These are phyloP conservation scores for Heterodera carotae DNA, from an alignment of 1,140 invertebrate species.

Conservation along the genomic window DNA sequence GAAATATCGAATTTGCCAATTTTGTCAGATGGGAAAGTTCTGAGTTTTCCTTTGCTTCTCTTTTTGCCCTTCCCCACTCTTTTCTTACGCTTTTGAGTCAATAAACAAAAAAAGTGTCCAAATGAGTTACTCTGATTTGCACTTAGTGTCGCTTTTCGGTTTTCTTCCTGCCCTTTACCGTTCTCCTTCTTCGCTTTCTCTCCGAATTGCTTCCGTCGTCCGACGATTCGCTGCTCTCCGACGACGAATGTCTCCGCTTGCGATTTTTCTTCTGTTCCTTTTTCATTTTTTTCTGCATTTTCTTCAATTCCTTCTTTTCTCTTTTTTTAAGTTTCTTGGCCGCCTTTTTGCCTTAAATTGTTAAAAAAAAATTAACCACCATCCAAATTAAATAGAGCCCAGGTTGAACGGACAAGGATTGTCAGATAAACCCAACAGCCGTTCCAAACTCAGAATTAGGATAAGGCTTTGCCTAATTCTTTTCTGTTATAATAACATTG, in stretches of 20 bases:
- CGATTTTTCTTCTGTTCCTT: constrained; percentile 34
- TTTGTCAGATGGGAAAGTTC: too few relatives aligned
- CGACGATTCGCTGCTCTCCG: too few relatives aligned
- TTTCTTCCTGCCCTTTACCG: constrained; percentile 1
- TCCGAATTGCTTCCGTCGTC: constrained; percentile 7
- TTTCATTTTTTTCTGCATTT: constrained; percentile 31
- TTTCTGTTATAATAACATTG: neutral
- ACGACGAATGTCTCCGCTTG: constrained; percentile 30
- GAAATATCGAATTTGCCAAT: too few relatives aligned
- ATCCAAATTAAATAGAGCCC: too few relatives aligned
- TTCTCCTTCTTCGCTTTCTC: neutral
- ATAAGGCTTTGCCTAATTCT: too few relatives aligned
- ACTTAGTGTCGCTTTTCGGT: neutral
- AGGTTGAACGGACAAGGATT: too few relatives aligned
- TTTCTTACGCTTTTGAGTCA: too few relatives aligned
- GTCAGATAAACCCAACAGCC: too few relatives aligned
- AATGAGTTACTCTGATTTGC: too few relatives aligned
- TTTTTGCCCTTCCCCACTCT: too few relatives aligned
- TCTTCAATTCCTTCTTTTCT: constrained; percentile 35
- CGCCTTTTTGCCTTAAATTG: constrained; percentile 24
- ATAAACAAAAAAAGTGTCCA: constrained; percentile 3
- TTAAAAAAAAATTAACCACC: constrained; percentile 16
- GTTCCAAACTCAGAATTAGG: too few relatives aligned
- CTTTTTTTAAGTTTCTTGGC: constrained; percentile 34
- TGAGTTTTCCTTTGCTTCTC: too few relatives aligned